Conservation (phyloP, 1,140 invertebrate genomes). For the Drosophila tsacasi region DNA sequence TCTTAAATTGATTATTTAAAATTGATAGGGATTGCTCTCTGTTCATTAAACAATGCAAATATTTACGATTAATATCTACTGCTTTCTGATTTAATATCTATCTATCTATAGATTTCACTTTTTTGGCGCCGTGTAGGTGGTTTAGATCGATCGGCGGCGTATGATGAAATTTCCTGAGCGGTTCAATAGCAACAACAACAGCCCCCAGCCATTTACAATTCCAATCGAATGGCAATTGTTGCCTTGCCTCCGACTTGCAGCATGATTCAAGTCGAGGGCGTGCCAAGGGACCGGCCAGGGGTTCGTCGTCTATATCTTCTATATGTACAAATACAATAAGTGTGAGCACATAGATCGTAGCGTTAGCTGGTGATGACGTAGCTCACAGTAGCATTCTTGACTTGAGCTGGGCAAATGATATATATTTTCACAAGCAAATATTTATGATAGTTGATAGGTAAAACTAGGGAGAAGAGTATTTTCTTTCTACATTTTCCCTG, state of each 20-base stretch:
- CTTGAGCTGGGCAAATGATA: neutral
- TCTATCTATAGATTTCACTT: too few species aligned
- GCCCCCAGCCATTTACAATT: conserved; percentile 44
- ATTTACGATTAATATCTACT: neutral
- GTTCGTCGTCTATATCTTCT: neutral
- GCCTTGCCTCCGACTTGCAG: conserved; percentile 34
- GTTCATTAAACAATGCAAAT: too few species aligned
- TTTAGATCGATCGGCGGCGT: conserved; percentile 24
- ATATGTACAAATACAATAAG: conserved; percentile 8
- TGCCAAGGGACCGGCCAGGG: conserved; percentile 29
- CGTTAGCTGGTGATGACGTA: conserved; percentile 20
- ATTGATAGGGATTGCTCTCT: too few species aligned
- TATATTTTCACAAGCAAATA: neutral
- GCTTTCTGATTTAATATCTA: neutral
- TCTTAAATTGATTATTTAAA: neutral
- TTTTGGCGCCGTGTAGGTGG: conserved; percentile 12
- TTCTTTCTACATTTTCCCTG: neutral
- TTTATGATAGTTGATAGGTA: neutral
- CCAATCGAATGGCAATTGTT: conserved; percentile 50
- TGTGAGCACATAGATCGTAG: conserved; percentile 21
- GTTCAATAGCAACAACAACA: conserved; percentile 27
- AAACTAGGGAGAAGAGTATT: neutral
- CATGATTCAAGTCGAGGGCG: conserved; percentile 45
- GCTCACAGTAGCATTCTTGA: conserved; percentile 9
- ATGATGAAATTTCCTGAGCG: conserved; percentile 53